Conservation (phyloP, 1,140 invertebrate species). For the Atopsyche davidsoni region DNA sequence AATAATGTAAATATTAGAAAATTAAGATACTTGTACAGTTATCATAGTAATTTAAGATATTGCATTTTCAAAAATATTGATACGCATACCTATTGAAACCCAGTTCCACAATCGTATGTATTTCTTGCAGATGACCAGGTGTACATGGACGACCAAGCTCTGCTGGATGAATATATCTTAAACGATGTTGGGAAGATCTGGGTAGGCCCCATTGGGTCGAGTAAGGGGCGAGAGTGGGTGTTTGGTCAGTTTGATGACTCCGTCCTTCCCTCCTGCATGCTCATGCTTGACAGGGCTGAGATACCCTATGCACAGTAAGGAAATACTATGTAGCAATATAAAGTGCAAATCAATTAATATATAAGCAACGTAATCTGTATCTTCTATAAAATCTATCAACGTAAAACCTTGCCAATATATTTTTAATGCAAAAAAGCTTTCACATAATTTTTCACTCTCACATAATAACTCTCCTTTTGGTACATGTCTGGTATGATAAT, state of each 20-base stretch:
- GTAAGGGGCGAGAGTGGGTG: constrained; percentile 61
- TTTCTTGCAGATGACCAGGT: constrained; percentile 56
- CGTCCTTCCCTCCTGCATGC: constrained; percentile 55
- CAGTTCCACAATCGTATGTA: no score
- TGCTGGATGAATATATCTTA: constrained; percentile 63
- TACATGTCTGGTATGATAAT: no score
- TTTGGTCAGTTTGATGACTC: constrained; percentile 65
- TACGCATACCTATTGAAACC: neutral
- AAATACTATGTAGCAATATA: neutral
- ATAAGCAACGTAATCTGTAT: neutral
- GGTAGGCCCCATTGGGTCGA: constrained; percentile 57
- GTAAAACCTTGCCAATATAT: no score
- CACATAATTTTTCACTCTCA: no score
- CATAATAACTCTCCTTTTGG: no score
- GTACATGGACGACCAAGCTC: constrained; percentile 55
- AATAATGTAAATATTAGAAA: neutral
- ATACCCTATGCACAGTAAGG: constrained; percentile 49
- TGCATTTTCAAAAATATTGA: neutral
- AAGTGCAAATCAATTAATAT: neutral
- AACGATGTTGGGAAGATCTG: constrained; percentile 70
- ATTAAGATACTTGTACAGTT: neutral
- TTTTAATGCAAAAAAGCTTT: no score
- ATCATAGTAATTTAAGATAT: neutral
- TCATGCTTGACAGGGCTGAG: constrained; percentile 54
- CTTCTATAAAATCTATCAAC: no score